A percentile compares a stretch with the other conserved stretches of the same genome.
phyloP scores from a whole-genome alignment of 2,888 invertebrate species.

The Cryptophagus acutangulus region DNA sequence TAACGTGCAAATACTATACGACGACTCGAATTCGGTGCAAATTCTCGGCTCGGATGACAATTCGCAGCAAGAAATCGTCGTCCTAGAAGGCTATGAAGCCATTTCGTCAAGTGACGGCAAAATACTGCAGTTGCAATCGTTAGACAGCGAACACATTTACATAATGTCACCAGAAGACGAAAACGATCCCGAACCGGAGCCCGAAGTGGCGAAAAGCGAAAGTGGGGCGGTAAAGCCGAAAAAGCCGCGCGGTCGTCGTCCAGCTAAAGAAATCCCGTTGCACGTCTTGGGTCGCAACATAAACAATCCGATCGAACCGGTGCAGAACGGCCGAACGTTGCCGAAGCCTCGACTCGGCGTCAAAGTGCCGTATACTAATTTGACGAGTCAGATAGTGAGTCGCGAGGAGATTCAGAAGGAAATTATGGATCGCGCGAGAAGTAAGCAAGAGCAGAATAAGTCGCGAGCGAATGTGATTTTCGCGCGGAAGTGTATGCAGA shows the following conservation, averaged over 20 bases:
- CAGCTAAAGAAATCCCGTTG: constrained; percentile 37
- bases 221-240: constrained; percentile 9
- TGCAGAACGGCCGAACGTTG: constrained; percentile 39
- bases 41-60: too few relatives aligned
- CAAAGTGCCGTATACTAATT: constrained; percentile 46
- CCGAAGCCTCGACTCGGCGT: constrained; percentile 49
- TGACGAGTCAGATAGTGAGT: constrained; percentile 54
- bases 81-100: too few relatives aligned
- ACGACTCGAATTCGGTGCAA: too few relatives aligned
- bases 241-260: constrained; percentile 28
- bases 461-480: constrained; percentile 49
- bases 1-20: too few relatives aligned
- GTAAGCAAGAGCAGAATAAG: constrained; percentile 47
- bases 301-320: constrained; percentile 43
- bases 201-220: too few relatives aligned
- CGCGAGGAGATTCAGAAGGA: constrained; percentile 54
- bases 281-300: constrained; percentile 48
- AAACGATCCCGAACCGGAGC: too few relatives aligned
- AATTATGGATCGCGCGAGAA: constrained; percentile 50
- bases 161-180: too few relatives aligned
- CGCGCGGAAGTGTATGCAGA: constrained; percentile 52
- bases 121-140: too few relatives aligned
- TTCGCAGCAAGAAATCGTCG: too few relatives aligned
- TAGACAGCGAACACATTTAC: too few relatives aligned
- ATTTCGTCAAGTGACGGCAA: too few relatives aligned